These are phyloP conservation scores for Tetramorium simillimum DNA, from an alignment of 1,140 invertebrate species.

Conservation along the genomic window DNA sequence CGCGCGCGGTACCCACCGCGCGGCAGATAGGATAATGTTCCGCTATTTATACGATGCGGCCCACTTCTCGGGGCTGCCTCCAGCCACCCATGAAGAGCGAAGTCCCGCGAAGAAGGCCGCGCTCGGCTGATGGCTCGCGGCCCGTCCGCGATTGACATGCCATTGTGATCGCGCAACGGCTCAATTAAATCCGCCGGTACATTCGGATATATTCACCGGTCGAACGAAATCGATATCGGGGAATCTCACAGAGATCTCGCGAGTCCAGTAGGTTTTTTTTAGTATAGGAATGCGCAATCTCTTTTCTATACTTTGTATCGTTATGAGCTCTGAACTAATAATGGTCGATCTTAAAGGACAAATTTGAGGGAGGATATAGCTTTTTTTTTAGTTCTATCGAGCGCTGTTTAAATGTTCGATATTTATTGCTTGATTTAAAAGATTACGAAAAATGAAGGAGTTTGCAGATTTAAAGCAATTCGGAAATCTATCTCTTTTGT, in stretches of 20 bases:
- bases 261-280: background rate
- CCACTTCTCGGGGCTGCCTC: slow-evolving; percentile 59
- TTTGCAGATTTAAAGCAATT: background rate
- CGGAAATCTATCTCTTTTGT: background rate
- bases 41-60: slow-evolving; percentile 69
- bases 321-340: background rate
- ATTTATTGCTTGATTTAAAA: background rate
- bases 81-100: slow-evolving; percentile 70
- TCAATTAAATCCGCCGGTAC: slow-evolving; percentile 4
- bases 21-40: slow-evolving; percentile 73
- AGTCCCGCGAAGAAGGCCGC: slow-evolving; percentile 21
- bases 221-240: background rate
- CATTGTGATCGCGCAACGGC: slow-evolving; percentile 15
- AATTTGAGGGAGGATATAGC: background rate
- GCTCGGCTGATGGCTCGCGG: slow-evolving; percentile 33
- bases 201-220: background rate
- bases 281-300: background rate
- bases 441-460: background rate
- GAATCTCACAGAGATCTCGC: background rate
- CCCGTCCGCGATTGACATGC: slow-evolving; percentile 37
- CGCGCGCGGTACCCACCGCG: slow-evolving; percentile 55
- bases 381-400: background rate
- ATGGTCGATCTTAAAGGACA: background rate
- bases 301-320: background rate
- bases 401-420: background rate